A percentile compares a stretch with the other conserved stretches of the same genome.
phyloP scores from a whole-genome alignment of 2,797 vertebrate genomes.

The Martes flavigula region DNA sequence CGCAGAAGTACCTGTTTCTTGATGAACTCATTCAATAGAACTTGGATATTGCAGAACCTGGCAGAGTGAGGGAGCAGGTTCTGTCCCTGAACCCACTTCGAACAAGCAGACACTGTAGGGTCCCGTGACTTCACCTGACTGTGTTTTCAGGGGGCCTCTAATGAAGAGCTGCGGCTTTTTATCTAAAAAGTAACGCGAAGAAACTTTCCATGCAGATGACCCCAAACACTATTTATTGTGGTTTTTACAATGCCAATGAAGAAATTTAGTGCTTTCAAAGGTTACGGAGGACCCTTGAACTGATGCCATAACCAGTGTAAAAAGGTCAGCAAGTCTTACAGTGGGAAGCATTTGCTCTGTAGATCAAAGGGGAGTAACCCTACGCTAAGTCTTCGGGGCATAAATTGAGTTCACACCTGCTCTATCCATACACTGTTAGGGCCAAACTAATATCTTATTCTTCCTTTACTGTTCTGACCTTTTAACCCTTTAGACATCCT shows the following conservation, averaged over 20 bases:
- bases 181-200: not conserved
- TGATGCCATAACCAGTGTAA: conserved; percentile 19
- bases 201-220: not conserved
- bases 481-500: conserved; percentile 53
- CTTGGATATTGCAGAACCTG: not conserved
- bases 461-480: conserved; percentile 58
- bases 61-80: not conserved
- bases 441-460: conserved; percentile 59
- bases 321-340: conserved; percentile 59
- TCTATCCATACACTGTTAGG: conserved; percentile 62
- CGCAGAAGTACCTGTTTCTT: conserved; percentile 26
- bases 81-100: not conserved
- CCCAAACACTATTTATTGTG: conserved; percentile 39
- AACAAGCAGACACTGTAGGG: not conserved
- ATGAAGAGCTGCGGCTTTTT: not conserved
- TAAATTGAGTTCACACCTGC: conserved; percentile 62
- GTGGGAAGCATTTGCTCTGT: conserved; percentile 48
- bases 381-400: not conserved
- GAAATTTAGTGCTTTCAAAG: conserved; percentile 58
- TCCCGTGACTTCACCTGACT: not conserved
- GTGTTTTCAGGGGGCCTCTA: conserved; percentile 4
- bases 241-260: conserved; percentile 44
- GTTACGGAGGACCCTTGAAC: conserved; percentile 55
- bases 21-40: not conserved
- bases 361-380: conserved; percentile 72